Base-by-base conservation (phyloP, 2,113 vertebrate species). In the Salvelinus sp. region DNA sequence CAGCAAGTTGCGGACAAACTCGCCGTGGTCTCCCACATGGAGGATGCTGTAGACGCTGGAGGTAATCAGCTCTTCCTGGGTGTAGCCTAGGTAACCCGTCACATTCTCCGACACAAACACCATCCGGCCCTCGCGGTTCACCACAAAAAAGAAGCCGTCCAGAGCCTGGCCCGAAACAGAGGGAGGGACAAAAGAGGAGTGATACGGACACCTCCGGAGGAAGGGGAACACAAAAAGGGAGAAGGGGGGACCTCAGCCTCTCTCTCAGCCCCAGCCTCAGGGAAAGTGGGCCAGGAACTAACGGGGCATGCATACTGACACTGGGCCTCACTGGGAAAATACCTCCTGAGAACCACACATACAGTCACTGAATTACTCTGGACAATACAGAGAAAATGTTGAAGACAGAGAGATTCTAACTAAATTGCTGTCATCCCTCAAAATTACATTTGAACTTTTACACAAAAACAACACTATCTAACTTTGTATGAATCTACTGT, bases 41-140 rank as follows among this genome's bases (percentile, higher is more conserved):
- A 98, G 93, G 90, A 98, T 96, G 94, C 95, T 98, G 94, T 98
- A 98, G 73, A 98, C 95, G 0, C 97, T 98, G 44, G 95, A 97
- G 82, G 95, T 95, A 96, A 98, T 98, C 75, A 98, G 94, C 92
- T 98, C 97, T 84, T 97, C 96, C 89, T 98, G 97, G 81, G 92
- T 90, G 80, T 98, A 98, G 54, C 96, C 96, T 77, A 98, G 94
- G 90, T 97, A 98, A 83, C 93, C 87, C 14, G 92, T 96, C 84
- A 98, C 97, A 9, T 98, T 98, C 89, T 97, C 96, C 0, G 97
- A 98, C 30, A 98, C 95, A 2, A 98, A 98, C 74, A 98, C 95
- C 9, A 98, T 95, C 80, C 96, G 95, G 9, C 97, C 97, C 89
- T 98, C 97, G 0, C 96, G 94, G 88, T 98, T 98, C 75, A 96